These are phyloP conservation scores for Hyppa rectilinea DNA, from an alignment of 2,888 invertebrate genomes.

Conservation along the genomic window DNA sequence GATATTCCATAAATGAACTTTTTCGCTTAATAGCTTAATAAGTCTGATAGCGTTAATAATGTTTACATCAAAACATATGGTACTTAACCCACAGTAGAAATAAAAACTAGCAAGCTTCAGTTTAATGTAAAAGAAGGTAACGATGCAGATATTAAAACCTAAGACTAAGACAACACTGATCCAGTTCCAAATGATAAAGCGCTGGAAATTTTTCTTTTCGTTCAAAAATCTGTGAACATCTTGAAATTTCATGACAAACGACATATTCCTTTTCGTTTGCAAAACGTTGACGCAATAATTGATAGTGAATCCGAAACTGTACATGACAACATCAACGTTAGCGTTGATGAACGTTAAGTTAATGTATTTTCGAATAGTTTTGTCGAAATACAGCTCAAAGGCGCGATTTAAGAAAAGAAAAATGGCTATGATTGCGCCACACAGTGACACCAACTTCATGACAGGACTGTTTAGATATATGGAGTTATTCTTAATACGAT, in stretches of 20 bases:
- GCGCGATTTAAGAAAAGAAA: slow-evolving; percentile 2
- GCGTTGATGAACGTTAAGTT: slow-evolving; percentile 6
- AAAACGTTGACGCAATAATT: slow-evolving; percentile 28
- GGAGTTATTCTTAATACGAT: slow-evolving; percentile 4
- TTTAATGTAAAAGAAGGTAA: slow-evolving; percentile 4
- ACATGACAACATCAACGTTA: slow-evolving; percentile 12
- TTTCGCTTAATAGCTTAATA: slow-evolving; percentile 11
- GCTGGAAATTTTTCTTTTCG: background rate
- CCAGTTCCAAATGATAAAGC: slow-evolving; percentile 10
- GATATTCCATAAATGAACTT: slow-evolving; percentile 24
- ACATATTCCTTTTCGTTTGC: slow-evolving; percentile 15
- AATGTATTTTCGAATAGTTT: slow-evolving; percentile 10
- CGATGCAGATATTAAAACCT: slow-evolving; percentile 9
- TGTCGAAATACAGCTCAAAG: background rate
- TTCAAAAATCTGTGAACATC: slow-evolving; percentile 27
- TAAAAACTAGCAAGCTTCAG: slow-evolving; percentile 10
- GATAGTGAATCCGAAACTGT: slow-evolving; percentile 17
- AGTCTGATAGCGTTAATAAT: slow-evolving; percentile 18
- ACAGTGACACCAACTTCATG: background rate
- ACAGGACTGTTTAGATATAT: slow-evolving; percentile 9
- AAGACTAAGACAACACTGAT: background rate
- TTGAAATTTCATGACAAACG: slow-evolving; percentile 19
- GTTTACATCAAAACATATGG: slow-evolving; percentile 28
- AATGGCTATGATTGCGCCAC: background rate
- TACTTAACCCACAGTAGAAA: slow-evolving; percentile 13